These are phyloP conservation scores for Cheilinus undulatus DNA, from an alignment of 2,113 vertebrate genomes.

Conservation along the genomic window DNA sequence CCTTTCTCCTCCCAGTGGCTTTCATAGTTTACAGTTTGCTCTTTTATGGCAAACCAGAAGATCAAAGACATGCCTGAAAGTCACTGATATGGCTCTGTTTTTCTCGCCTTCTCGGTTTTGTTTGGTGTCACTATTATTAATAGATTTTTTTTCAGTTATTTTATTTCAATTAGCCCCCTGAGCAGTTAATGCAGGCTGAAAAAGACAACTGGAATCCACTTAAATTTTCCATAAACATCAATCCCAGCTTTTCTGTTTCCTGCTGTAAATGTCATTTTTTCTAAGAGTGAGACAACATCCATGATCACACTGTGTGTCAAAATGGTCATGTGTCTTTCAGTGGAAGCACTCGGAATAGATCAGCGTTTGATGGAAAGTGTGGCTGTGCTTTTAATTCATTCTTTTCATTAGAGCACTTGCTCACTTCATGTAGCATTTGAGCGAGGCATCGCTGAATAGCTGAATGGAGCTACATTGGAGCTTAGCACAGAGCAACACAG, in stretches of 20 bases:
- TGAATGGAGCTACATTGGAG: conserved; percentile 24
- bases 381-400: conserved; percentile 29
- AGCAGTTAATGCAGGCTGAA: not conserved
- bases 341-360: not conserved
- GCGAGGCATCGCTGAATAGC: conserved; percentile 15
- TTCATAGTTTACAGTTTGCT: conserved; percentile 51
- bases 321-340: conserved; percentile 13
- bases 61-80: conserved; percentile 50
- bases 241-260: not conserved
- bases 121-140: conserved; percentile 8
- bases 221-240: not conserved
- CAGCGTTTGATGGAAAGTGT: conserved; percentile 3
- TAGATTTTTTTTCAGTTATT: not conserved
- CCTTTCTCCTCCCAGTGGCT: conserved; percentile 23
- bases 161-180: conserved; percentile 6
- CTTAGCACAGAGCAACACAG: conserved; percentile 2
- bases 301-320: not conserved
- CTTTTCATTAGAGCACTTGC: conserved; percentile 36
- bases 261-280: too few species aligned
- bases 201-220: not conserved
- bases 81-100: conserved; percentile 21
- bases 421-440: conserved; percentile 21
- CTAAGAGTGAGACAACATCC: not conserved
- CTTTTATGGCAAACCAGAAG: conserved; percentile 51
- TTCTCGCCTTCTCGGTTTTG: conserved; percentile 18